Conservation (phyloP, 2,888 invertebrate species). For the Agriopis leucophaearia region DNA sequence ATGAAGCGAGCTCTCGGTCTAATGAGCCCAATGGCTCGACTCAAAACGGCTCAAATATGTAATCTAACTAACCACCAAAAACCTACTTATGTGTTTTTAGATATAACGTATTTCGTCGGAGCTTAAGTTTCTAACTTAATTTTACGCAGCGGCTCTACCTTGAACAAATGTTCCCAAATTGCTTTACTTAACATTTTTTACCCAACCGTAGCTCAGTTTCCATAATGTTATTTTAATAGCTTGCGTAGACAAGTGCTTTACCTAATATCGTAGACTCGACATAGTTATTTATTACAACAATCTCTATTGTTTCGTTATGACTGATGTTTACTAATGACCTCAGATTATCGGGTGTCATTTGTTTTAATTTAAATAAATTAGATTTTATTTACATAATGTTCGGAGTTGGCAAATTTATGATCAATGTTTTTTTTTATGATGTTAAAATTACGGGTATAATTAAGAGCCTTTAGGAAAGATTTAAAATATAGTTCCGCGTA, state of each 20-base stretch:
- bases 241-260: constrained; percentile 45
- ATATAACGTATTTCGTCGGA: not conserved
- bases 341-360: constrained; percentile 68
- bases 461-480: not conserved
- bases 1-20: too few species aligned
- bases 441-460: constrained; percentile 2
- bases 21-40: too few species aligned
- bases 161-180: constrained; percentile 34
- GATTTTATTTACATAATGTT: constrained; percentile 43
- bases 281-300: constrained; percentile 55
- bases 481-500: too few species aligned
- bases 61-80: too few species aligned
- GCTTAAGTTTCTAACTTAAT: not conserved
- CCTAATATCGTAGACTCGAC: constrained; percentile 39
- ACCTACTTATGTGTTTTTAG: not conserved
- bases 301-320: constrained; percentile 78
- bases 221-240: constrained; percentile 49
- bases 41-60: too few species aligned
- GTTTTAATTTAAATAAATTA: constrained; percentile 57
- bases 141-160: constrained; percentile 18
- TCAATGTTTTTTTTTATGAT: constrained; percentile 24
- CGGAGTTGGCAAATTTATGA: constrained; percentile 20
- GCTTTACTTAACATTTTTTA: constrained; percentile 39
- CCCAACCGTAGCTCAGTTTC: constrained; percentile 36
- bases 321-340: constrained; percentile 69